phyloP scores from a whole-genome alignment of 2,797 vertebrate genomes.

The Sandelia bainsii region DNA sequence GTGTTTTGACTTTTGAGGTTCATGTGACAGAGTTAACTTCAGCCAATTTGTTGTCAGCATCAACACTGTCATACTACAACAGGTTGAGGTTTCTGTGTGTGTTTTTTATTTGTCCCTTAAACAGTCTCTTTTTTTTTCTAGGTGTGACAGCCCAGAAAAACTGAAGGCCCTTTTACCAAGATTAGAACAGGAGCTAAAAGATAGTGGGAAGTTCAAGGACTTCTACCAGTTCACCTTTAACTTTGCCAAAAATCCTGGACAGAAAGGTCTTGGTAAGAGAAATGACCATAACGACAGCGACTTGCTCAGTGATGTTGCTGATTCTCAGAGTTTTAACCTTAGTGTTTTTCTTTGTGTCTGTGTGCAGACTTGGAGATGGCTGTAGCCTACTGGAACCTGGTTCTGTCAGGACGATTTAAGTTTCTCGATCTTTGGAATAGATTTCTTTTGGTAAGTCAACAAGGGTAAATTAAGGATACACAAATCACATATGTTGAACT shows the following conservation, averaged over 20 bases:
- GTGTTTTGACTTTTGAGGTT: constrained; percentile 51
- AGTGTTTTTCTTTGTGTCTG: constrained; percentile 42
- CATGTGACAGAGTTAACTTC: constrained; percentile 37
- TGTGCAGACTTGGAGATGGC: constrained; percentile 97
- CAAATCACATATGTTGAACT: background rate
- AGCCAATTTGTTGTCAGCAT: constrained; percentile 25
- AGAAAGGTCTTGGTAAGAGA: constrained; percentile 95
- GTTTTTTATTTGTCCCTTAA: constrained; percentile 23
- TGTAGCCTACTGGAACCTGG: constrained; percentile 98
- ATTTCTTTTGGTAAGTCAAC: constrained; percentile 93
- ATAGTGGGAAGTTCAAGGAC: constrained; percentile 94
- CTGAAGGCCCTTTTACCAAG: constrained; percentile 92
- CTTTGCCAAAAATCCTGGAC: constrained; percentile 97
- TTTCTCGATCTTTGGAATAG: constrained; percentile 99
- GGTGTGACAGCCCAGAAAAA: constrained; percentile 96
- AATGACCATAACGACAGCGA: background rate
- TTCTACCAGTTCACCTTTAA: constrained; percentile 99
- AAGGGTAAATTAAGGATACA: background rate
- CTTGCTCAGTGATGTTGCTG: background rate
- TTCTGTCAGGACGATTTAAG: constrained; percentile 95
- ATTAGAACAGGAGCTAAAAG: constrained; percentile 96
- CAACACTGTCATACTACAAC: constrained; percentile 11
- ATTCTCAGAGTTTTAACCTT: background rate
- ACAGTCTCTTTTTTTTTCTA: constrained; percentile 59
- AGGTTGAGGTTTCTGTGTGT: background rate